A percentile compares a stretch with the other conserved stretches of the same genome.
These are phyloP conservation scores for Panopea generosa DNA, from an alignment of 2,888 invertebrate species.

Conservation along the genomic window DNA sequence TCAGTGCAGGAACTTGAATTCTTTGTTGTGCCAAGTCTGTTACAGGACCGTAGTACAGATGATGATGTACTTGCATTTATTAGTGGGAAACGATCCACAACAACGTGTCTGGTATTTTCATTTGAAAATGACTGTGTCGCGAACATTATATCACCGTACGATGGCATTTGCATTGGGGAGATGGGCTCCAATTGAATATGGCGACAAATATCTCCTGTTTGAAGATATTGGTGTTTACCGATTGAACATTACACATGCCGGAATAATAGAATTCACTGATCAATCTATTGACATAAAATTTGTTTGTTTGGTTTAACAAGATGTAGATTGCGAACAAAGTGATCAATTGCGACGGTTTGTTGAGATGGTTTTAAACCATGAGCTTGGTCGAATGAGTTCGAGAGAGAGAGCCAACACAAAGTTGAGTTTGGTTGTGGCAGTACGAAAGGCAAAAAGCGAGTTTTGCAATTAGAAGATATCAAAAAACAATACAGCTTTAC, in stretches of 20 bases:
- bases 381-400: neutral
- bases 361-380: conserved; percentile 10
- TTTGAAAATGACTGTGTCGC: conserved; percentile 15
- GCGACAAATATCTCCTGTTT: conserved; percentile 4
- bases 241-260: conserved; percentile 24
- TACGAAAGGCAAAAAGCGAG: no score
- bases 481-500: neutral
- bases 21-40: conserved; percentile 31
- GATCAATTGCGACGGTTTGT: conserved; percentile 13
- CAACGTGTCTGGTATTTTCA: conserved; percentile 9
- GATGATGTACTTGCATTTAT: no score
- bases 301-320: neutral
- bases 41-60: no score
- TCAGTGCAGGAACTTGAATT: conserved; percentile 7
- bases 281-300: conserved; percentile 11
- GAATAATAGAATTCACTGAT: conserved; percentile 15
- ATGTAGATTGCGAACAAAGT: neutral
- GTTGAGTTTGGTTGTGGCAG: conserved; percentile 2
- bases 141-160: conserved; percentile 21
- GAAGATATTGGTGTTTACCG: conserved; percentile 7
- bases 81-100: no score
- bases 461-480: no score
- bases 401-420: conserved; percentile 8
- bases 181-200: conserved; percentile 19
- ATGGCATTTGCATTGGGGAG: conserved; percentile 22